Evolutionary conservation across 2,797 vertebrate species (phyloP).

Genomic region (Acipenser oxyrinchus): DNA sequence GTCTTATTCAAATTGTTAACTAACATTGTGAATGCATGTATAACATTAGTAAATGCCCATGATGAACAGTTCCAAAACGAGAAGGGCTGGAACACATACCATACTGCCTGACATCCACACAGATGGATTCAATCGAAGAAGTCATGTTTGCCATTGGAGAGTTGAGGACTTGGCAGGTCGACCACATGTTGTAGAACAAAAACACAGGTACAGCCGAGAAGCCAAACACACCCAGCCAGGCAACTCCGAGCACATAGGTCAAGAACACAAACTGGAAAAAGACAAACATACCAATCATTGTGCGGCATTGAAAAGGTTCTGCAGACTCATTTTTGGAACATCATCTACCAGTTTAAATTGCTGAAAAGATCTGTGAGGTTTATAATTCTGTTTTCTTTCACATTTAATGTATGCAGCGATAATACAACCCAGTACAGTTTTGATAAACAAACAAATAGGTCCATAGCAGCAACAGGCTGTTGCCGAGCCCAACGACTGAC

Average conservation of each 20-base stretch:
- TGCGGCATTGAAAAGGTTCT: too few relatives aligned
- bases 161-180: conserved; percentile 81
- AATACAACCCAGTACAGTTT: too few relatives aligned
- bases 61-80: not conserved
- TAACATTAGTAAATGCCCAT: not conserved
- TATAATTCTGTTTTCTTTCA: too few relatives aligned
- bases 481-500: too few relatives aligned
- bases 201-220: conserved; percentile 96
- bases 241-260: conserved; percentile 90
- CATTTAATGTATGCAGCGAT: too few relatives aligned
- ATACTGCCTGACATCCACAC: conserved; percentile 93
- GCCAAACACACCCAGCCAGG: conserved; percentile 95
- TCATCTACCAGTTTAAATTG: too few relatives aligned
- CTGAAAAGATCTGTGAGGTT: too few relatives aligned
- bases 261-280: conserved; percentile 88
- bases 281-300: conserved; percentile 16
- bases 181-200: conserved; percentile 98
- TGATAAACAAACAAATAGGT: too few relatives aligned
- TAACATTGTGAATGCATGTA: not conserved
- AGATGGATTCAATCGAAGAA: conserved; percentile 74
- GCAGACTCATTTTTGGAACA: too few relatives aligned
- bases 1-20: too few relatives aligned
- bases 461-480: too few relatives aligned
- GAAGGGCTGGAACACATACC: conserved; percentile 51
- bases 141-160: conserved; percentile 72